phyloP scores from a whole-genome alignment of 2,113 vertebrate species.

The Ciconia stormi region DNA sequence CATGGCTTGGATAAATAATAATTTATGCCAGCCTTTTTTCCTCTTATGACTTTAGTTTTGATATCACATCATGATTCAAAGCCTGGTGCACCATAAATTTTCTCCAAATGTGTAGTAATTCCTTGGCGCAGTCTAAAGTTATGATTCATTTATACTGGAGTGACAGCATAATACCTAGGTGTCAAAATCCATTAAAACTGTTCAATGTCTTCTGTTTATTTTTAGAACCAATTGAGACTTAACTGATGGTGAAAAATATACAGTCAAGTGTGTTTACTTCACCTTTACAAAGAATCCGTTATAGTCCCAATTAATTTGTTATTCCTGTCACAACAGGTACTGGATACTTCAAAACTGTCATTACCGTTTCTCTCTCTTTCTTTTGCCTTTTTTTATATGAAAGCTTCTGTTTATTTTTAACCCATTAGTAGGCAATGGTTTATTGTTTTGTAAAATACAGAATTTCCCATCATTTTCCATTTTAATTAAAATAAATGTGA shows the following conservation, averaged over 20 bases:
- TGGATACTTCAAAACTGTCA: conserved; percentile 98
- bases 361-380: conserved; percentile 84
- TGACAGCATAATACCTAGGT: conserved; percentile 99
- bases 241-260: conserved; percentile 99
- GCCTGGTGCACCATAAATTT: conserved; percentile 91
- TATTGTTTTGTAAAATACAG: neutral
- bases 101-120: conserved; percentile 98
- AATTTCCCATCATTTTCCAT: neutral
- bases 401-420: conserved; percentile 87
- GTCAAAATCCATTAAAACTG: conserved; percentile 99
- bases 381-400: conserved; percentile 63
- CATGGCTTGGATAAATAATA: conserved; percentile 75
- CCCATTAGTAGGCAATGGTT: conserved; percentile 69
- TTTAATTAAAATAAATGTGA: conserved; percentile 16
- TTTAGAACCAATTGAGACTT: conserved; percentile 99
- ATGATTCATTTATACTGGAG: conserved; percentile 99
- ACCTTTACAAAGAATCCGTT: conserved; percentile 99
- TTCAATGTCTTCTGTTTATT: conserved; percentile 99
- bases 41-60: conserved; percentile 87
- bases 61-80: conserved; percentile 97
- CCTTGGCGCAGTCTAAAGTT: conserved; percentile 95
- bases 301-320: conserved; percentile 99
- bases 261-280: conserved; percentile 99
- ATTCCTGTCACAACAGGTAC: conserved; percentile 99
- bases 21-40: conserved; percentile 87